Conservation (phyloP, 2,113 vertebrate species). For the Paramormyrops kingsleyae region DNA sequence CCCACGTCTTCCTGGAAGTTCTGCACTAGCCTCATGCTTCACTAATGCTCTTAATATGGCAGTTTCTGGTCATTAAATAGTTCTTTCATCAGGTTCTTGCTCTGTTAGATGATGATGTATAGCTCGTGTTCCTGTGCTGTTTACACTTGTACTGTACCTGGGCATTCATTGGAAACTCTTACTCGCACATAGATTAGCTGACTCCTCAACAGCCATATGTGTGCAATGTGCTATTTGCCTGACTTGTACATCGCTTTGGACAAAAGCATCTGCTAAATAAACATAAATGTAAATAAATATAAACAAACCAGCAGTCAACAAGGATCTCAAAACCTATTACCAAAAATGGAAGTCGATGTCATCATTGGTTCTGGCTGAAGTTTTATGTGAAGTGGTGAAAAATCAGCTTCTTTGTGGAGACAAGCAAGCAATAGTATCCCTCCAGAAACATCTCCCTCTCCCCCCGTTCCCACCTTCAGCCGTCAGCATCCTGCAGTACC, state of each 20-base stretch:
- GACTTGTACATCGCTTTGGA: neutral
- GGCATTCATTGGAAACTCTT: neutral
- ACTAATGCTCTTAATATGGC: neutral
- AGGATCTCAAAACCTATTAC: neutral
- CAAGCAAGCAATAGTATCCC: neutral
- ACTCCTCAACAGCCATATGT: neutral
- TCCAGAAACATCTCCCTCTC: neutral
- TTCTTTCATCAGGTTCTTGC: neutral
- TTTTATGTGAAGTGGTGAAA: conserved; percentile 19
- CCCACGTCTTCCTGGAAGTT: neutral
- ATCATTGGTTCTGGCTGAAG: neutral
- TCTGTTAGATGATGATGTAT: neutral
- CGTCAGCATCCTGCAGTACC: neutral
- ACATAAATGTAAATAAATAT: neutral
- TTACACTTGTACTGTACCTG: neutral
- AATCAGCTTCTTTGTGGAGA: conserved; percentile 30
- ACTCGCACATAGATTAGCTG: neutral
- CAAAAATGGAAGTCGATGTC: conserved; percentile 21
- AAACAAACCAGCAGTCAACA: neutral
- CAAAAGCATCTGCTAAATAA: neutral
- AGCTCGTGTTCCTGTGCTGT: neutral
- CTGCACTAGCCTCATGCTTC: neutral
- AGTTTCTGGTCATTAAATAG: neutral
- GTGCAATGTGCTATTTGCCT: neutral
- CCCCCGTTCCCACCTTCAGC: neutral